Base-by-base conservation (phyloP, 2,888 invertebrate species). In the Chironomus riparius region DNA sequence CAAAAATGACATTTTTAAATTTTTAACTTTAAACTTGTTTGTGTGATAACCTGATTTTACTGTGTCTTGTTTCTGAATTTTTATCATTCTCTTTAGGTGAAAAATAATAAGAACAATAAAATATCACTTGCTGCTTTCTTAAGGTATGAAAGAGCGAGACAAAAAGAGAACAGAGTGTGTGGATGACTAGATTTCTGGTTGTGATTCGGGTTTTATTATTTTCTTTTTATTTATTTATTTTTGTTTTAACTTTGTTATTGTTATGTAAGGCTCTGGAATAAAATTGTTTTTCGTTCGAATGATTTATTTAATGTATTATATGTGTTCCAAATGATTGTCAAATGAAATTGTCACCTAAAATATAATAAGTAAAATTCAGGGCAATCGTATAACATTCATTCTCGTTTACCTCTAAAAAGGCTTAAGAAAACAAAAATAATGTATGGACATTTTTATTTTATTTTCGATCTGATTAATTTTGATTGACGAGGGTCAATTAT, bases 401-500 rank as follows among this genome's bases (percentile, higher is more conserved):
- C 38, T 38, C 10, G 10, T 38, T 38, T 38, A 38, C 38, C 38
- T 38, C 7, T 38, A 10, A 38, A 38, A 38, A 38, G 38, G 38
- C 38, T 38, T 38, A 38, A 38, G 38, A 18, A 56, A 56, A 18
- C 15, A 56, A 50, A 50, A 50, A 15, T 13, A 50, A 50, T 12
- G 13, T 15, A 50, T 15, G 15, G 50, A 56, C 10, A 56, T 3
- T 24, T 65, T 65, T 21, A 65, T 24, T 65, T 65, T 12, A 24
- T 65, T 65, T 65, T 65, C 65, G 65, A 65, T 65, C 65, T 65
- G 65, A 65, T 65, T 65, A 65, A 50, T 38, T 74, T 74, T 74
- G 74, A 74, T 74, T 74, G 74, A 74, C 74, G 68, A 74, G 74
- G 74, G 74, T 73, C 62, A 73, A 18, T 65, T 65, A 65, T 65